Percentiles rank a stretch among this genome's conserved stretches.
Conservation (phyloP, 2,113 vertebrate genomes). For the Apodemus sylvaticus region DNA sequence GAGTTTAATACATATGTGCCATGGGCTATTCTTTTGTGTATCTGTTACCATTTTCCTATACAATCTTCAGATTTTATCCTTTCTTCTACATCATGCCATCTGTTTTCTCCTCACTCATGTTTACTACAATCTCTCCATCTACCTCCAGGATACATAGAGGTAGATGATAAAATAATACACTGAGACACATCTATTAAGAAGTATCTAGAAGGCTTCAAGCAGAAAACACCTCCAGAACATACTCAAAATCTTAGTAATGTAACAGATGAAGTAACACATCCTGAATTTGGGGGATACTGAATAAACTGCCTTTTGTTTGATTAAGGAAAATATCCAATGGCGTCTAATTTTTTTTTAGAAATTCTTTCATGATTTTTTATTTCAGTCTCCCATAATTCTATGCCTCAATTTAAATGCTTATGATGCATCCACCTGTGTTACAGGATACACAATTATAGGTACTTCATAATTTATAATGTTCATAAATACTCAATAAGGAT, state of each 20-base stretch:
- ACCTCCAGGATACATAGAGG: too few relatives aligned
- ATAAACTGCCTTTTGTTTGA: background rate
- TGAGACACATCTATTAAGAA: background rate
- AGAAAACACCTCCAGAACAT: background rate
- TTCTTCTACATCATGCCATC: background rate
- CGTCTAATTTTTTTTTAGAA: background rate
- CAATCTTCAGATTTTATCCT: background rate
- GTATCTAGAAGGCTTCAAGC: background rate
- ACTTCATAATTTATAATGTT: background rate
- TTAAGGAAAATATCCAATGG: background rate
- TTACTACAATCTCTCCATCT: background rate
- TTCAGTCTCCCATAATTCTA: background rate
- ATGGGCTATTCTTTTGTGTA: background rate
- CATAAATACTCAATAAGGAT: background rate
- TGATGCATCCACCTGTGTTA: background rate
- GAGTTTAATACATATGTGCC: background rate
- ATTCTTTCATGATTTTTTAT: background rate
- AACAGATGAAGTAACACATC: background rate
- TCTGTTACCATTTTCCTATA: background rate
- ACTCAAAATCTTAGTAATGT: background rate
- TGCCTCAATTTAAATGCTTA: background rate
- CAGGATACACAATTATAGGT: background rate
- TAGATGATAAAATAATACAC: background rate
- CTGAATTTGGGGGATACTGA: accelerated
- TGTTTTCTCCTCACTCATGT: background rate